Evolutionary conservation across 2,888 invertebrate genomes (phyloP), one percentile per base, ranked within the genome.

Genomic region (Cryptus armator): DNA sequence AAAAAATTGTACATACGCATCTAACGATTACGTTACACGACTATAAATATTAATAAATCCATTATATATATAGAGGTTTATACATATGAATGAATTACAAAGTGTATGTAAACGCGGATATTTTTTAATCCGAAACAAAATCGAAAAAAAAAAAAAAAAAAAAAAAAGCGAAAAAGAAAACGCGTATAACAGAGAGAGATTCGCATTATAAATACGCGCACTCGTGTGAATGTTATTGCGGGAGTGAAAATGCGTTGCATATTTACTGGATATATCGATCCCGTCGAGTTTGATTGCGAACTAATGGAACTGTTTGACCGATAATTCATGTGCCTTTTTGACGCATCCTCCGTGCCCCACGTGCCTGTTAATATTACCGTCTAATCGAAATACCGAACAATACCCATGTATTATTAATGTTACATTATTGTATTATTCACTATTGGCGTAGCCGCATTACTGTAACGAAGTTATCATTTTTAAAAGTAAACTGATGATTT

Each of bases 361-460:
- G 86, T 88, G 62, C 84, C 87, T 88, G 88, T 89, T 89, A 86
- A 88, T 89, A 88, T 86, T 88, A 87, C 70, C 76, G 83, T 85
- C 59, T 83, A 72, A 79, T 86, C 86, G 84, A 84, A 85, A 83
- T 89, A 89, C 86, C 89, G 87, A 89, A 89, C 89, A 89, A 89
- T 90, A 90, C 90, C 90, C 89, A 90, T 92, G 92, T 93, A 93
- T 92, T 93, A 93, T 92, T 92, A 92, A 92, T 91, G 90, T 92
- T 92, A 92, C 88, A 89, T 89, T 91, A 91, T 88, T 90, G 89
- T 91, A 91, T 90, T 89, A 89, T 90, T 89, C 89, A 89, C 83
- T 90, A 90, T 81, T 70, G 81, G 83, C 81, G 44, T 77, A 86
- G 82, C 79, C 83, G 72, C 85, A 76, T 72, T 82, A 51, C 71